phyloP scores from a whole-genome alignment of 2,113 vertebrate species.

The Ageneiosus marmoratus region DNA sequence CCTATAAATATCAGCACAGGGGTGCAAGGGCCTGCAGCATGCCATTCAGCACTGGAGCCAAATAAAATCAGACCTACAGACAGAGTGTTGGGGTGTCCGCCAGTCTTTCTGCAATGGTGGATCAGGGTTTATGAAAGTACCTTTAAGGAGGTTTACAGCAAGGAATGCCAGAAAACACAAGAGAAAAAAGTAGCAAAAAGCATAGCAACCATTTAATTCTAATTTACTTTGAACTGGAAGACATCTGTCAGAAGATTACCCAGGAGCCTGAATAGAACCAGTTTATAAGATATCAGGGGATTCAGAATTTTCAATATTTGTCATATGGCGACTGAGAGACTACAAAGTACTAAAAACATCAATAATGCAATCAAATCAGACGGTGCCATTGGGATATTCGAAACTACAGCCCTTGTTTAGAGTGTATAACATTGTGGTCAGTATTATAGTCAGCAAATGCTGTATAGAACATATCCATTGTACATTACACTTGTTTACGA shows the following conservation, averaged over 20 bases:
- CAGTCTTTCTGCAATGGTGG: neutral
- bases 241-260: conserved; percentile 8
- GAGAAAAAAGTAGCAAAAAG: neutral
- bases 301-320: conserved; percentile 5
- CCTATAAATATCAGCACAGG: conserved; percentile 53
- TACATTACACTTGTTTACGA: conserved; percentile 27
- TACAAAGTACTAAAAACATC: conserved; percentile 37
- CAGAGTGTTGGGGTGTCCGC: conserved; percentile 27
- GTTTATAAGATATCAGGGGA: conserved; percentile 10
- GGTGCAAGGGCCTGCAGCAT: conserved; percentile 34
- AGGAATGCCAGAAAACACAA: neutral
- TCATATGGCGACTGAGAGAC: conserved; percentile 7
- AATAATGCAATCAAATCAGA: conserved; percentile 49
- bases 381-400: conserved; percentile 27
- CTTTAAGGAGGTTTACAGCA: neutral
- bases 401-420: neutral
- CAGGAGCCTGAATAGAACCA: neutral
- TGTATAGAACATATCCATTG: conserved; percentile 28
- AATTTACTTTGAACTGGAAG: conserved; percentile 11
- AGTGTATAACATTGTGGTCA: conserved; percentile 20
- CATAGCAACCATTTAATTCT: conserved; percentile 16
- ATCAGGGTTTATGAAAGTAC: conserved; percentile 23
- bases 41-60: conserved; percentile 39
- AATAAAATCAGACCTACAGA: conserved; percentile 51
- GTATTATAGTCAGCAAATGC: conserved; percentile 28